A percentile compares a stretch with the other conserved stretches of the same genome.
These are phyloP conservation scores for Brachionus manjavacas DNA, from an alignment of 1,140 invertebrate species.

Conservation along the genomic window DNA sequence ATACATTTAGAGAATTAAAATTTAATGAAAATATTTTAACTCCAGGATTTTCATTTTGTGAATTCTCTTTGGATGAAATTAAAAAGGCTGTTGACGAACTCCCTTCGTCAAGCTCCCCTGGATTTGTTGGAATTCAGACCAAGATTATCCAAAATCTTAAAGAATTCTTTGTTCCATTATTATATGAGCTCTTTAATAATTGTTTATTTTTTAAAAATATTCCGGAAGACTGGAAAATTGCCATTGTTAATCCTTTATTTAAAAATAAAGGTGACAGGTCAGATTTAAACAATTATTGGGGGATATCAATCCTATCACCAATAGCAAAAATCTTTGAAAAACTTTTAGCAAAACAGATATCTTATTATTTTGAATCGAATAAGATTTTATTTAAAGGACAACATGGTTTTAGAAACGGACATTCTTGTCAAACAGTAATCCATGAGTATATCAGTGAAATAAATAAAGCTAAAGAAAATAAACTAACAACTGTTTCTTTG, in stretches of 20 bases:
- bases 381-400: neutral
- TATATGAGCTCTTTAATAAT: too few species aligned
- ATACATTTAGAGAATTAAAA: too few species aligned
- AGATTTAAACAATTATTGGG: neutral
- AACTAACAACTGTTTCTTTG: neutral
- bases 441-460: neutral
- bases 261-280: neutral
- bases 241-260: neutral
- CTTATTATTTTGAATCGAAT: too few species aligned
- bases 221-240: neutral
- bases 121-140: too few species aligned
- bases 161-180: too few species aligned
- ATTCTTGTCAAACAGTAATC: neutral
- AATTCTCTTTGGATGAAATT: too few species aligned
- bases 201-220: neutral
- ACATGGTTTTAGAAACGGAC: neutral
- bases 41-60: too few species aligned
- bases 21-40: too few species aligned
- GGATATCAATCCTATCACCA: neutral
- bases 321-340: neutral
- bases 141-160: too few species aligned
- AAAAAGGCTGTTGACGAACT: too few species aligned
- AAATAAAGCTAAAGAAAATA: neutral
- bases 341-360: neutral
- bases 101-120: too few species aligned